Conservation (phyloP, 2,797 vertebrate genomes). For the Euphonia xanthogaster region DNA sequence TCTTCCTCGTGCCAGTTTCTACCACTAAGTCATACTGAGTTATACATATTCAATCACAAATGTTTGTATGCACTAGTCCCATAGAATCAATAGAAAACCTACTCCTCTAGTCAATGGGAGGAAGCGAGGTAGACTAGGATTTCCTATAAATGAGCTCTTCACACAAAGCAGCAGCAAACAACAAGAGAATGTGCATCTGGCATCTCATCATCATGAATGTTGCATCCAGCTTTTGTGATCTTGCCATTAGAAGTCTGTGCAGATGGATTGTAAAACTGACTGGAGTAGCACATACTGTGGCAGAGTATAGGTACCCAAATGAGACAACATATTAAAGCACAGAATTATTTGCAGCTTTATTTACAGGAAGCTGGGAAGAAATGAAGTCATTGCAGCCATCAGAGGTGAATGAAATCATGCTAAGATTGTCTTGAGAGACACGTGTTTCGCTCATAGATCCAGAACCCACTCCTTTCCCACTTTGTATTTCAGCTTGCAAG, state of each 20-base stretch:
- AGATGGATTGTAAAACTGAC: background rate
- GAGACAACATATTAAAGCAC: background rate
- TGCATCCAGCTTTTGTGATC: background rate
- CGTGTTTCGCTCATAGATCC: background rate
- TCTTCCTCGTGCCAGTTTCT: background rate
- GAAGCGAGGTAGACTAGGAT: background rate
- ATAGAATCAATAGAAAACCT: background rate
- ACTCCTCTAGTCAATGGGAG: background rate
- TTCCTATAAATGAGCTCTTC: background rate
- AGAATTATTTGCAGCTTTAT: background rate
- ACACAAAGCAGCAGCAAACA: background rate
- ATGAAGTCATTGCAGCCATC: background rate
- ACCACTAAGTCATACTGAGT: background rate
- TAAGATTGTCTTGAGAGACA: background rate
- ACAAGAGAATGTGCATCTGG: background rate
- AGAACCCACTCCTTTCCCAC: background rate
- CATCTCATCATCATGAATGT: background rate
- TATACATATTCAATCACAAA: background rate
- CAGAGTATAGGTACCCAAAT: background rate
- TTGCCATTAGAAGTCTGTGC: background rate
- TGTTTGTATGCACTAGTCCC: background rate
- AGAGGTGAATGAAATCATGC: background rate
- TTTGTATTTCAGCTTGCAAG: background rate
- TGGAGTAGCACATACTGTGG: background rate
- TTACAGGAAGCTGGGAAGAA: constrained; percentile 15